Evolutionary conservation across 1,140 invertebrate genomes (phyloP), one percentile per base, ranked within the genome.

Genomic region (Zaprionus capensis): DNA sequence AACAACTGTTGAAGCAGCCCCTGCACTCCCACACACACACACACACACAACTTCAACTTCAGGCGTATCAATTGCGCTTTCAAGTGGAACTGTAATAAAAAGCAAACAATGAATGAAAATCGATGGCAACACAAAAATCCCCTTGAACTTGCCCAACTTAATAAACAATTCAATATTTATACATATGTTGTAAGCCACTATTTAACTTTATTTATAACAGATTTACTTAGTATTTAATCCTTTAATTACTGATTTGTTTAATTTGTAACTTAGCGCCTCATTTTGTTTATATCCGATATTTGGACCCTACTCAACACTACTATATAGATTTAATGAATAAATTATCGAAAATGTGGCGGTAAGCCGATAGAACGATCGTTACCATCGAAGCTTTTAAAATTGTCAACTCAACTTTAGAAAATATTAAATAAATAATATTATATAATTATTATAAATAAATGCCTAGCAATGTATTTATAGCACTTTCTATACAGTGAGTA

Each of bases 1-100:
- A 73, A 58, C 70, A 73, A 77, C 46, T 58, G 64, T 61, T 61
- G 49, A 55, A 41, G 56, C 55, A 34, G 70, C 53, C 58, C 53
- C 26, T 56, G 38, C 46, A 34, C 22, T 20, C 22, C 1, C 9
- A 17, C 5, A 14, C 11, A 28, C 46, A 26, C 26, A 56, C 41
- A 44, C 15, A 6, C 24, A 26, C 24, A 26, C 24, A n/a, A n/a
- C n/a, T n/a, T 0, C 26, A 61, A 22, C 20, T 20, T 26, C n/a
- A 28, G 55, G n/a, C 57, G 46, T 62, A 74, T 69, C 71, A 69
- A 74, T 73, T 56, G 20, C 46, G 26, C 14, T 34, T 67, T 24
- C 36, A 51, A 34, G 22, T 61, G 31, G 15, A 22, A 6, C 9
- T n/a, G 14, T 5, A 55, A 22, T 17, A 9, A 24, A 63, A 34